phyloP scores from a whole-genome alignment of 2,113 vertebrate genomes.

The Mus spicilegus region DNA sequence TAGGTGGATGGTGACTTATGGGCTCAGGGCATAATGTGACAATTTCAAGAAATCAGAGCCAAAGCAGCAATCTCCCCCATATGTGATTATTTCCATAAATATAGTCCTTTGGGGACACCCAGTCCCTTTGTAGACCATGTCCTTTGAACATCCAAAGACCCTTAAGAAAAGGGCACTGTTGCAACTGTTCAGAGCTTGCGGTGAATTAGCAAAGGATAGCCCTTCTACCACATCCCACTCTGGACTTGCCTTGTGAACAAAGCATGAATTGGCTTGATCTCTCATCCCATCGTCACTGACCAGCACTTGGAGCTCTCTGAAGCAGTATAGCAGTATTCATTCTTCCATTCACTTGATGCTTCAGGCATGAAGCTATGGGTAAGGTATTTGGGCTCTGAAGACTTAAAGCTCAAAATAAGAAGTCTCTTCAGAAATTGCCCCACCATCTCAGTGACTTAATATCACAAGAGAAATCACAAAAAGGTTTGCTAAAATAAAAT shows the following conservation, averaged over 20 bases:
- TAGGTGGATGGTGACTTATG: background rate
- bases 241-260: background rate
- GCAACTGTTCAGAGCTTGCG: background rate
- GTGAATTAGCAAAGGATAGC: background rate
- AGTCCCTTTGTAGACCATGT: background rate
- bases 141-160: slow-evolving; percentile 31
- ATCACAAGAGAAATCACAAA: background rate
- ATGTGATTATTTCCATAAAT: background rate
- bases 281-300: background rate
- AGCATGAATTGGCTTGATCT: background rate
- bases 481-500: background rate
- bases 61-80: background rate
- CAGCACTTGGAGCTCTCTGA: background rate
- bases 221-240: background rate
- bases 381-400: background rate
- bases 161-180: background rate
- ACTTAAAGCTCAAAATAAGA: slow-evolving; percentile 12
- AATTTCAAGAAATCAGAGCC: slow-evolving; percentile 9
- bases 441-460: background rate
- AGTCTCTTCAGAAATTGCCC: background rate
- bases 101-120: background rate
- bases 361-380: background rate
- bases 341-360: background rate
- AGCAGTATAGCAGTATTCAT: background rate
- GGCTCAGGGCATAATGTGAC: background rate